phyloP scores from a whole-genome alignment of 2,888 invertebrate species.

The Noctua janthe region DNA sequence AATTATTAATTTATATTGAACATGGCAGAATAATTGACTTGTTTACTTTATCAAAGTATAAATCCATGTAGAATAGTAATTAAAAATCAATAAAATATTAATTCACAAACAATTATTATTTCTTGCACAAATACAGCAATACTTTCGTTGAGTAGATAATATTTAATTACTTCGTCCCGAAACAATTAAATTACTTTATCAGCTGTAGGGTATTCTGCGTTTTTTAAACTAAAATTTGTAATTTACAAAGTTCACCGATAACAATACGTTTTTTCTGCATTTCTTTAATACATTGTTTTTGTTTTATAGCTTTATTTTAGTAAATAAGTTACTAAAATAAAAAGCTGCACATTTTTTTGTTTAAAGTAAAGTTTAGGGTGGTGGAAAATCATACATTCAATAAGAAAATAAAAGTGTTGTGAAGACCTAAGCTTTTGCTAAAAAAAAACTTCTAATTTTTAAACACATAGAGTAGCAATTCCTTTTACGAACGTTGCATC shows the following conservation, averaged over 20 bases:
- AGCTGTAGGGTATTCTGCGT: not conserved
- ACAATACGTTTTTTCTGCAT: not conserved
- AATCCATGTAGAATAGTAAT: not conserved
- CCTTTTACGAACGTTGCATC: not conserved
- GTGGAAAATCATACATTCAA: not conserved
- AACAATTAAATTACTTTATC: not conserved
- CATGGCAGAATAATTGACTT: not conserved
- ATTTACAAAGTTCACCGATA: not conserved
- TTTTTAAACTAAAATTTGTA: not conserved
- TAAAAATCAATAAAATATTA: not conserved
- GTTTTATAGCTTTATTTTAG: not conserved
- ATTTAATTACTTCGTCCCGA: not conserved
- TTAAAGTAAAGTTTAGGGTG: not conserved
- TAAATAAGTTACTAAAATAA: not conserved
- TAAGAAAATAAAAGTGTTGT: not conserved
- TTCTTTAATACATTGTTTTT: not conserved
- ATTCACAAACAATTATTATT: not conserved
- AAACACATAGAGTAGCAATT: not conserved
- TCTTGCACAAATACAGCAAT: not conserved
- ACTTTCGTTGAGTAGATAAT: not conserved
- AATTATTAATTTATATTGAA: slow-evolving; percentile 7
- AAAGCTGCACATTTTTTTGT: not conserved
- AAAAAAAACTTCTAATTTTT: not conserved
- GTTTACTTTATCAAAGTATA: slow-evolving; percentile 17
- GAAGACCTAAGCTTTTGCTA: no score